Evolutionary conservation across 1,140 invertebrate species (phyloP).

Genomic region (Trinorchestia longiramus): DNA sequence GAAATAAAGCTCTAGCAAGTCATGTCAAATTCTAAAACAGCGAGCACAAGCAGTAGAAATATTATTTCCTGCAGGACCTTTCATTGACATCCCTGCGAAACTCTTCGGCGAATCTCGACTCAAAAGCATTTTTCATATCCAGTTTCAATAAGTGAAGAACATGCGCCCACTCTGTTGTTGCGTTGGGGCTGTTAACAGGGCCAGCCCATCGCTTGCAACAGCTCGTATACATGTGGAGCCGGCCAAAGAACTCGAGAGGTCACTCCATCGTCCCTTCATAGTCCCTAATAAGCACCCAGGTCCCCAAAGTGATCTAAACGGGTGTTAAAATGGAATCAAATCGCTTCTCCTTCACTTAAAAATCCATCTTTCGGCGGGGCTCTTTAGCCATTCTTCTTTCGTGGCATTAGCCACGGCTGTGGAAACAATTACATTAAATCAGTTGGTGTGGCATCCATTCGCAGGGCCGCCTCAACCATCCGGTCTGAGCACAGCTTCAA

Average conservation of each 20-base stretch:
- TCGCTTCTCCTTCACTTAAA: slow-evolving; percentile 54
- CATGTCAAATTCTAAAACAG: not conserved
- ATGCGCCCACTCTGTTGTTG: not conserved
- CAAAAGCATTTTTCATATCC: not conserved
- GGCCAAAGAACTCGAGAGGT: not conserved
- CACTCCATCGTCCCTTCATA: slow-evolving; percentile 18
- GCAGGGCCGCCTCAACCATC: not conserved
- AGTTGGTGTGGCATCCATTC: slow-evolving; percentile 13
- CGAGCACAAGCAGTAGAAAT: not conserved
- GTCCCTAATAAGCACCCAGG: slow-evolving; percentile 48
- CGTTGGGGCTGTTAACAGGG: not conserved
- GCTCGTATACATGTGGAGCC: not conserved
- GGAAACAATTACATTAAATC: slow-evolving; percentile 54
- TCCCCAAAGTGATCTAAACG: slow-evolving; percentile 41
- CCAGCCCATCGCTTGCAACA: not conserved
- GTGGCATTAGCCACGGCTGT: slow-evolving; percentile 48
- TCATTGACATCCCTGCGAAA: not conserved
- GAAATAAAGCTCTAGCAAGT: not conserved
- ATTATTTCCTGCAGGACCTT: not conserved
- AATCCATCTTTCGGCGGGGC: slow-evolving; percentile 53
- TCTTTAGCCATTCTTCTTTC: slow-evolving; percentile 55
- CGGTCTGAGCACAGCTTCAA: not conserved
- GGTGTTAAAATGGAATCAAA: slow-evolving; percentile 55
- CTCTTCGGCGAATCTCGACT: not conserved
- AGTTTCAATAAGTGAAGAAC: not conserved